Base-by-base conservation (phyloP, 1,140 invertebrate genomes). In the Drosophila pseudoananassae region DNA sequence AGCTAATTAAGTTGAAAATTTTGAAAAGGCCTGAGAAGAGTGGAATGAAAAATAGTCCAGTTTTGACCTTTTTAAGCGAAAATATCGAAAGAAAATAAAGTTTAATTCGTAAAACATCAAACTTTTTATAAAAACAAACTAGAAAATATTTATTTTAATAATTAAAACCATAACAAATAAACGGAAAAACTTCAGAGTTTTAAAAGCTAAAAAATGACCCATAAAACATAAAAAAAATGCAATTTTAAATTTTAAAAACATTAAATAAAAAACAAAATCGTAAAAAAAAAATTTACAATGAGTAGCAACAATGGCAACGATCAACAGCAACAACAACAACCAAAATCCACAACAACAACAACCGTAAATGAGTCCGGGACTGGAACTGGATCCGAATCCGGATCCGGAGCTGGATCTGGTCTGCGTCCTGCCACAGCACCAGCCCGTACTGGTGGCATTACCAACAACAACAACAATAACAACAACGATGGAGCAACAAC, bases 301-400 rank as follows among this genome's bases (percentile, higher is more conserved):
- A 90, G 64, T 58, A 66, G 78, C 61, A 76, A 66, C 47, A 90
- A 74, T 74, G 71, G 74, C 70, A 75, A 59, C 25, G 64, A 63
- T 0, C 69, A 74, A 47, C 71, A 75, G 60, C 64, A 51, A 23
- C 52, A 38, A 20, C 74, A 49, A 27, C 64, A 4, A 15, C 40
- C 14, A 15, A 43, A 15, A 15, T 2, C n/a, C 12, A 14, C 57
- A 46, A n/a, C 61, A 55, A 40, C 53, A 10, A 31, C 52, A 47
- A 60, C 70, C 31, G 14, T n/a, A 14, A 17, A 29, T 27, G 63
- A 55, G 29, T 52, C 47, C 38, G 33, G 33, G 0, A n/a, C 33
- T 12, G 33, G 33, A 36, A 36, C 55, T 10, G 23, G 14, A 17
- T 10, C 38, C 14, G 45, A 12, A 47, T 40, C 46, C 14, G 45